Evolutionary conservation across 2,113 vertebrate species (phyloP).

Genomic region (Micronisus gabar): DNA sequence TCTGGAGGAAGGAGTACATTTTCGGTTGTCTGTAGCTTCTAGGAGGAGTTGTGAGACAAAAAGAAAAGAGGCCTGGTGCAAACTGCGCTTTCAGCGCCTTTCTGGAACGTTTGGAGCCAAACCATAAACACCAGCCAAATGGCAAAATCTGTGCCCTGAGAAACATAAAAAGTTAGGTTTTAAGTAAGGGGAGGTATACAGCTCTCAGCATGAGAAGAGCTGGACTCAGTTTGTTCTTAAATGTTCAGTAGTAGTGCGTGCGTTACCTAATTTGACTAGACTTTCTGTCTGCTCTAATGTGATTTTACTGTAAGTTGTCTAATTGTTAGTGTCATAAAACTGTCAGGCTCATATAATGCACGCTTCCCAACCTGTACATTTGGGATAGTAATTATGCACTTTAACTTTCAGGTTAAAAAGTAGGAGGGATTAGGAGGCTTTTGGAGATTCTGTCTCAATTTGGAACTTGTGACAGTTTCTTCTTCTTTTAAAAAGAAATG

Average conservation of each 20-base stretch:
- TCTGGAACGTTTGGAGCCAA: rapidly evolving
- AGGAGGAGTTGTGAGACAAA: background rate
- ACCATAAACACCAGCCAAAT: background rate
- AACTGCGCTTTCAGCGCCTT: rapidly evolving
- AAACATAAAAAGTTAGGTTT: background rate
- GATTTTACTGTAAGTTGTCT: background rate
- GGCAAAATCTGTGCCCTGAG: background rate
- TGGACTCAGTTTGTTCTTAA: background rate
- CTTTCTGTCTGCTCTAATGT: background rate
- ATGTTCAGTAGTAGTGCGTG: background rate
- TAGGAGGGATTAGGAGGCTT: background rate
- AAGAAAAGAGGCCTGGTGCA: background rate
- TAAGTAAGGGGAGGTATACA: background rate
- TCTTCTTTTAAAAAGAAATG: background rate
- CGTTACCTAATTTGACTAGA: background rate
- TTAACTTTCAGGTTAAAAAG: background rate
- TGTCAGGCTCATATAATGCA: rapidly evolving
- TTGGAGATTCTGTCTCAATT: background rate
- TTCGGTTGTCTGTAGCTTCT: rapidly evolving
- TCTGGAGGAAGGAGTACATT: rapidly evolving
- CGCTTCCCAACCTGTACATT: background rate
- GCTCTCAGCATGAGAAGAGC: background rate
- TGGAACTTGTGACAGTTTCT: background rate
- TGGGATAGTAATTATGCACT: background rate
- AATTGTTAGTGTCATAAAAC: background rate